phyloP scores from a whole-genome alignment of 2,797 vertebrate species.

The Lutjanus argentimaculatus region DNA sequence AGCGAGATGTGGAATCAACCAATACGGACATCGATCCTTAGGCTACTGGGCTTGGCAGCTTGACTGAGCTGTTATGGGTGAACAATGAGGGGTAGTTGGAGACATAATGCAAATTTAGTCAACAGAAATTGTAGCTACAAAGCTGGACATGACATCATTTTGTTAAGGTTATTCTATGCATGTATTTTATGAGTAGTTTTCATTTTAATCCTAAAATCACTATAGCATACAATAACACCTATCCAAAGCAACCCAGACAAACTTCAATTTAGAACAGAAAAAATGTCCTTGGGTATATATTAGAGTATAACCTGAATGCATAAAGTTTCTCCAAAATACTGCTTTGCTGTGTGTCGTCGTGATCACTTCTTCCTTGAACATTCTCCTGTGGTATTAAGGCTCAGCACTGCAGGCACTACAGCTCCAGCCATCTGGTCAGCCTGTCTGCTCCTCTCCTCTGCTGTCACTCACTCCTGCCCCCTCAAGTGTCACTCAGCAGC shows the following conservation, averaged over 20 bases:
- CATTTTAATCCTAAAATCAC: background rate
- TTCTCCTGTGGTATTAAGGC: slow-evolving; percentile 71
- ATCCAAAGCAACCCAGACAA: background rate
- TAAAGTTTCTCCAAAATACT: slow-evolving; percentile 38
- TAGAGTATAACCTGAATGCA: slow-evolving; percentile 13
- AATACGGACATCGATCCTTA: background rate
- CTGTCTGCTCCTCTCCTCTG: slow-evolving; percentile 79
- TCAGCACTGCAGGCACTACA: slow-evolving; percentile 73
- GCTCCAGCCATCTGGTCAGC: slow-evolving; percentile 85
- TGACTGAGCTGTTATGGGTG: too few relatives aligned
- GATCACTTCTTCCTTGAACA: slow-evolving; percentile 56
- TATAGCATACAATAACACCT: background rate
- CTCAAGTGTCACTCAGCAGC: slow-evolving; percentile 82
- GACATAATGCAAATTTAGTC: background rate
- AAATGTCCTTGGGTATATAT: background rate
- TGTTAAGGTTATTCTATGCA: background rate
- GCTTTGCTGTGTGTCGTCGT: slow-evolving; percentile 17
- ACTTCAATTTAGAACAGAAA: background rate
- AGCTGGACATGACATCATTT: background rate
- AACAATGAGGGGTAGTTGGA: background rate
- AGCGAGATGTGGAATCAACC: too few relatives aligned
- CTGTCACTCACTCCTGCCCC: slow-evolving; percentile 81
- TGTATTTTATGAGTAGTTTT: background rate
- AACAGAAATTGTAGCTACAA: background rate
- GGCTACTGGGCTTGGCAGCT: background rate